Percentiles rank a stretch among this genome's conserved stretches.
phyloP scores from a whole-genome alignment of 1,140 invertebrate species.

The Mactra quadrangularis region DNA sequence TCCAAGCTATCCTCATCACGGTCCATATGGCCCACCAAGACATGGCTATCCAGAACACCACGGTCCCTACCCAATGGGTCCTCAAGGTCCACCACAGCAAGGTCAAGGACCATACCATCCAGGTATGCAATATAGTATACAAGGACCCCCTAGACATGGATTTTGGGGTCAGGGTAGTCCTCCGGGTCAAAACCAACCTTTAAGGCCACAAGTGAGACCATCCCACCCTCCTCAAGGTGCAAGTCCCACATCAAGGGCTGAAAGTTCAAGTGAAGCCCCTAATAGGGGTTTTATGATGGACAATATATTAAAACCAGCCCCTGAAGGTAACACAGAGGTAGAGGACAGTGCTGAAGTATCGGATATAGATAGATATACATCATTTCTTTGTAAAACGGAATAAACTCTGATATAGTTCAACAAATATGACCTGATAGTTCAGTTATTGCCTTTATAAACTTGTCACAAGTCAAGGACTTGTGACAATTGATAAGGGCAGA shows the following conservation, averaged over 20 bases:
- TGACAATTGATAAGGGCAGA: no score
- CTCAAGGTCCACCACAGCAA: background rate
- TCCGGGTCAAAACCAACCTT: constrained; percentile 5
- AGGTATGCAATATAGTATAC: constrained; percentile 36
- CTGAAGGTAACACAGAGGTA: constrained; percentile 23
- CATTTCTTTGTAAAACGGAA: constrained; percentile 44
- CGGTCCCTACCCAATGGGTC: constrained; percentile 25
- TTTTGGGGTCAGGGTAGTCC: background rate
- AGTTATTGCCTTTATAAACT: no score
- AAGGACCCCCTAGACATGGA: constrained; percentile 1
- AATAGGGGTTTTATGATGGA: constrained; percentile 60
- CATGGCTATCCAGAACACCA: constrained; percentile 35
- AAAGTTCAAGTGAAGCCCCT: constrained; percentile 5
- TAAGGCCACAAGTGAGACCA: constrained; percentile 7
- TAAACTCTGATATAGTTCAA: no score
- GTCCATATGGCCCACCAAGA: constrained; percentile 17
- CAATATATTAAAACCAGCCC: constrained; percentile 47
- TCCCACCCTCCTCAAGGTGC: background rate
- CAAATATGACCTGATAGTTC: no score
- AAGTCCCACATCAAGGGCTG: constrained; percentile 17
- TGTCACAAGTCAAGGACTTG: no score
- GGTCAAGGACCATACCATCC: constrained; percentile 3
- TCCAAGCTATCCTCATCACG: constrained; percentile 16
- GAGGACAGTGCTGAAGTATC: constrained; percentile 52
- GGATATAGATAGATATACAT: constrained; percentile 47